Base-by-base conservation (phyloP, 2,888 invertebrate species). In the Crocallis elinguaria region DNA sequence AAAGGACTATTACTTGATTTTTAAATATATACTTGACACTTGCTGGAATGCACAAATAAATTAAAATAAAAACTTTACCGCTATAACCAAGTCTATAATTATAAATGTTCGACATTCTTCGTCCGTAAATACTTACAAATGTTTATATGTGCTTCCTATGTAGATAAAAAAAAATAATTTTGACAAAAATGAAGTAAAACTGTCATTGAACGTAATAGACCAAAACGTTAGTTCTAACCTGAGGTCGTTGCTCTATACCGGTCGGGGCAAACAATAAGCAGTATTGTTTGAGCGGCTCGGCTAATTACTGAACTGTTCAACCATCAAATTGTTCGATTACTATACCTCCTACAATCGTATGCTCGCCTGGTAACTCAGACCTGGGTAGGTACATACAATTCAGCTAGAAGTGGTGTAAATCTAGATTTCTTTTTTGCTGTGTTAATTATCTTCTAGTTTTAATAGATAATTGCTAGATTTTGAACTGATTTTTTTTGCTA, bases 251-350 rank as follows among this genome's bases (percentile, higher is more conserved):
- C 41, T 30, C 41, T 35, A 14, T 19, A 21, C 29, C 39, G 44
- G 33, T 42, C 27, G 21, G 25, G 19, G 7, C 36, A 45, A 43
- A 57, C 56, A 57, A 51, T 57, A 49, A 48, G 29, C 32, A 43
- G 37, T 29, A 51, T 57, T 51, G 56, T 57, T 48, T 44, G 48
- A 48, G 29, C 51, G 45, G 36, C 44, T 44, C 35, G 41, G 42
- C 51, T 57, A 57, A 57, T 57, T 57, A 57, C 39, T 17, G 48
- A 51, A 38, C 48, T 51, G 43, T 51, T 57, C 56, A 51, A 57
- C 43, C 56, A 48, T 48, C 30, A 51, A 51, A 51, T 57, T 36
- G 48, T 37, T 38, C 32, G 43, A 53, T 37, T 27, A 37, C 35
- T 21, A 25, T 35, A 49, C 38, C 38, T 54, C 23, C 11, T 38